Base-by-base conservation (phyloP, 2,888 invertebrate species). In the Seira ritae region DNA sequence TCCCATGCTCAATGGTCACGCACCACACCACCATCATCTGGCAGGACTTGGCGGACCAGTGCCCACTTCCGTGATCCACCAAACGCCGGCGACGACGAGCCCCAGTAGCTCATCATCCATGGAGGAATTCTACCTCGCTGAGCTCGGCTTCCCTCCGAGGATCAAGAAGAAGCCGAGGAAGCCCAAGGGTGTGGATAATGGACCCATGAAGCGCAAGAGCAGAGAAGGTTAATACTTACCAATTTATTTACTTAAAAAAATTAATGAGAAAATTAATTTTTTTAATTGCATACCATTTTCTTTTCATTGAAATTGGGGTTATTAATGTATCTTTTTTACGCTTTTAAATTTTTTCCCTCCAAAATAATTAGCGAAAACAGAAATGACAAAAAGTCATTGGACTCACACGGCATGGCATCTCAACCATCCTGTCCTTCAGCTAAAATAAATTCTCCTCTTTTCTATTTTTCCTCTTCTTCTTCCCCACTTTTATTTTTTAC, bases 161-260 rank as follows among this genome's bases (percentile, higher is more conserved):
- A 93, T 95, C 91, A 96, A 96, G 93, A 96, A 96, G 91, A 96
- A 95, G 92, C 95, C 95, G 90, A 93, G 96, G 90, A 96, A 96
- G 91, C 94, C 95, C 89, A 92, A 91, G 89, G 90, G 90, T 89
- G 90, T 90, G 69, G 91, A 91, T 75, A 89, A 88, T 89, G 89
- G 91, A 88, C 89, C 90, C 55, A 89, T 90, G 92, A 97, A 97
- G 91, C 94, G 97, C 91, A 97, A 97, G 92, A 96, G 96, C 91
- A 94, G 98, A 91, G 98, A 98, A 92, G 98, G 92, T 91, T 60
- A 10, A 60, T 60, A 60, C 60, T n/a, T n/a, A n/a, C 17, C 60
- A 60, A 15, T 60, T 60, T 60, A n/a, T 60, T 60, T 8, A 60
- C 4, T n/a, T 60, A 3, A 17, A 6, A 8, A 8, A 6, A 8